Conservation (phyloP, 2,113 vertebrate species). For the Beaufortia kweichowensis region DNA sequence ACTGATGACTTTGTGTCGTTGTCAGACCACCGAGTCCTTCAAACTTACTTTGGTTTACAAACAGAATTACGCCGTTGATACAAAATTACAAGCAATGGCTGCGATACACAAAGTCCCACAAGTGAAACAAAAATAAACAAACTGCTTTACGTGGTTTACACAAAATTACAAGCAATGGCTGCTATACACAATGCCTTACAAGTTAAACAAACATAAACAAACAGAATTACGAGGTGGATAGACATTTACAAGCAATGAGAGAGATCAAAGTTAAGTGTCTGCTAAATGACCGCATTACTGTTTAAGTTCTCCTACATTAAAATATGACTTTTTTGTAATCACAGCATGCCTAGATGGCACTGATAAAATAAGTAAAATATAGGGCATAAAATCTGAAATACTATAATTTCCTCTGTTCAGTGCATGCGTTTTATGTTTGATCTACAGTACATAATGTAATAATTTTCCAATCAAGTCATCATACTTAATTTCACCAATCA, state of each 20-base stretch:
- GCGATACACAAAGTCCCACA: too few relatives aligned
- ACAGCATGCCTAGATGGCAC: background rate
- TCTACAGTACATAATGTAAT: slow-evolving; percentile 17
- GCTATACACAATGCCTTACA: too few relatives aligned
- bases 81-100: slow-evolving; percentile 5
- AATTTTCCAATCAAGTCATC: background rate
- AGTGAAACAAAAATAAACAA: too few relatives aligned
- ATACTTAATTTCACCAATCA: background rate
- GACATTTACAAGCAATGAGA: slow-evolving; percentile 6
- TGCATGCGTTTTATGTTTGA: background rate
- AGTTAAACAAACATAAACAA: too few relatives aligned
- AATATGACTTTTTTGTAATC: too few relatives aligned
- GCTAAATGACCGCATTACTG: too few relatives aligned
- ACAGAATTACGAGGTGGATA: slow-evolving; percentile 7
- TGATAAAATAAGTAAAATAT: too few relatives aligned
- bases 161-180: slow-evolving; percentile 5
- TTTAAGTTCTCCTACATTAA: too few relatives aligned
- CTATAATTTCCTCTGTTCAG: background rate
- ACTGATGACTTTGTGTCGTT: slow-evolving; percentile 5
- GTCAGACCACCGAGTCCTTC: slow-evolving; percentile 29
- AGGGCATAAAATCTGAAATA: background rate
- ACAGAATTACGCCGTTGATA: slow-evolving; percentile 14
- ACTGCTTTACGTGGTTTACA: slow-evolving; percentile 3
- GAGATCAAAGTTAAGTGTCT: too few relatives aligned
- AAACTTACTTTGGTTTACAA: slow-evolving; percentile 35